Evolutionary conservation across 2,113 vertebrate species (phyloP), one percentile per base, ranked within the genome.

Genomic region (Panurus biarmicus): DNA sequence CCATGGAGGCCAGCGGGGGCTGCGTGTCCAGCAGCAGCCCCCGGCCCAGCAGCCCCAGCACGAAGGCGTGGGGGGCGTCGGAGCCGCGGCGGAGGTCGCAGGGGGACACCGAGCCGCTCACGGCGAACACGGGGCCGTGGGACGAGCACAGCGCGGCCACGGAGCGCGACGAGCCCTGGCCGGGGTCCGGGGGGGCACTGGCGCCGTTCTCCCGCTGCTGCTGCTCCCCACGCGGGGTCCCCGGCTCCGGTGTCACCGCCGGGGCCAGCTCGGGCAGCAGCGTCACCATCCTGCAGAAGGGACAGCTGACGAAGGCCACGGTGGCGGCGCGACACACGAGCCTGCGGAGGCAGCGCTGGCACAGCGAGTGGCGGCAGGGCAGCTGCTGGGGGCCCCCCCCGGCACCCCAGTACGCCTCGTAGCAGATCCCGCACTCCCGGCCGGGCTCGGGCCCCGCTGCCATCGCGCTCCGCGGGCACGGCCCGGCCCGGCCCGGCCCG

Each of bases 381-480:
- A 97, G 92, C 38, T 70, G 84, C 67, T 93, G 97, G 1, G 95
- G 96, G 8, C 35, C 81, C 2, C 71, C 84, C 26, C 81, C 71
- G 0, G 67, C 9, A 0, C 42, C 92, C 77, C 86, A 22, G 6
- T 79, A 97, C 1, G 79, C 42, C 72, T 97, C 97, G 6, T 95
- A 97, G 94, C 97, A 97, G 76, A 97, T 97, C 38, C 92, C 79
- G 9, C 97, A 97, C 81, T 97, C 97, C 9, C 73, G 56, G 5
- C 36, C 3, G 3, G 17, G 6, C 72, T 85, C 83, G 1, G 35
- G 77, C 76, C 62, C 76, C 13, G 11, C 35, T 3, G 65, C 75
- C 81, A 82, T 91, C 47, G 51, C 3, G 31, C 51, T 47, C 12
- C 6, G 3, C 38, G 38, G 73, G 23, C 64, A 12, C 84, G 21